phyloP scores from a whole-genome alignment of 1,140 invertebrate genomes.

The Sinonovacula constricta region DNA sequence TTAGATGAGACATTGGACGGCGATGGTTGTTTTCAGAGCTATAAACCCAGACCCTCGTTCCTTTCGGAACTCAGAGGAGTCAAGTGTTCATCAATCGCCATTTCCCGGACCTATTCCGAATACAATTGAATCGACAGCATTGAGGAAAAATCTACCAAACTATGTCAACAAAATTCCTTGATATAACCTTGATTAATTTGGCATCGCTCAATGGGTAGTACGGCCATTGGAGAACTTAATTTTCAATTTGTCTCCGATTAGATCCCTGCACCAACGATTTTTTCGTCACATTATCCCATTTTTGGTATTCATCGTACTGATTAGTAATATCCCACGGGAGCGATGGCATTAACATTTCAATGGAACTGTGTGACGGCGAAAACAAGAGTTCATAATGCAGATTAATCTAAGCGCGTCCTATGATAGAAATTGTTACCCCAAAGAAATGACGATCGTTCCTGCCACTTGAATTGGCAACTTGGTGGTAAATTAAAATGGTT shows the following conservation, averaged over 20 bases:
- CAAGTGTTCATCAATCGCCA: no score
- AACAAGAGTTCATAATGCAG: conserved; percentile 41
- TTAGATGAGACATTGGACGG: no score
- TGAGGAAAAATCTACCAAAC: background rate
- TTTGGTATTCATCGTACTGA: conserved; percentile 40
- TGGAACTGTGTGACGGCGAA: background rate
- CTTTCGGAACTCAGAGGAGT: no score
- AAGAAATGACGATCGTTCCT: conserved; percentile 43
- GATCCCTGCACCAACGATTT: conserved; percentile 42
- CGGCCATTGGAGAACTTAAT: conserved; percentile 53
- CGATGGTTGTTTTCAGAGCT: no score
- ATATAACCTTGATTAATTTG: conserved; percentile 52
- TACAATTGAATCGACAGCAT: background rate
- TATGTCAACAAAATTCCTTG: conserved; percentile 36
- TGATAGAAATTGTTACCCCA: conserved; percentile 51
- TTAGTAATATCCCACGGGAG: conserved; percentile 39
- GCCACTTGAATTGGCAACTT: conserved; percentile 29
- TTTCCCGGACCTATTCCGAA: background rate
- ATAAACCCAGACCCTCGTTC: no score
- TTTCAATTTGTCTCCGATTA: conserved; percentile 57
- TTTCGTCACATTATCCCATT: conserved; percentile 48
- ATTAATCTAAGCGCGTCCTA: conserved; percentile 42
- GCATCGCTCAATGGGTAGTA: conserved; percentile 43
- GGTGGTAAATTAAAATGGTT: conserved; percentile 43
- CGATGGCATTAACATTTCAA: conserved; percentile 49